Conservation (phyloP, 2,888 invertebrate genomes). For the Dryadula phaetusa region DNA sequence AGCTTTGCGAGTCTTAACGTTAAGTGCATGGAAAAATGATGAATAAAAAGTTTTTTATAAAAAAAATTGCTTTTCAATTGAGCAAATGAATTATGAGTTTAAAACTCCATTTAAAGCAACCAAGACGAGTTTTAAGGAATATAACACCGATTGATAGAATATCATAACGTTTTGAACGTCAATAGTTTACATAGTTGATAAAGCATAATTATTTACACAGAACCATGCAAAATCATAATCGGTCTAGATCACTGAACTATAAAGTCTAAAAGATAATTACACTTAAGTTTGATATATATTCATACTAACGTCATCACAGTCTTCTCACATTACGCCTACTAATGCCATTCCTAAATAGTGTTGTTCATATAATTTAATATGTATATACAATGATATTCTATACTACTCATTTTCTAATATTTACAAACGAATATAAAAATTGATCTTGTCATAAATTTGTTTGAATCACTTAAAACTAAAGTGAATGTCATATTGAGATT, state of each 20-base stretch:
- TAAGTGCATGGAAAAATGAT: constrained; percentile 41
- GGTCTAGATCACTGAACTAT: constrained; percentile 32
- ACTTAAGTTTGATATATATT: constrained; percentile 31
- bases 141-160: constrained; percentile 34
- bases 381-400: constrained; percentile 34
- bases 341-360: constrained; percentile 46
- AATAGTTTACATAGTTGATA: constrained; percentile 36
- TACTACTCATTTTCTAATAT: constrained; percentile 34
- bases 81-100: constrained; percentile 64
- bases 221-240: constrained; percentile 31
- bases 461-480: constrained; percentile 3
- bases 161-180: constrained; percentile 41
- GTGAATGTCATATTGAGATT: constrained; percentile 16
- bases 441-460: constrained; percentile 3
- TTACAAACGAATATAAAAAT: constrained; percentile 14
- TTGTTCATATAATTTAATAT: constrained; percentile 30
- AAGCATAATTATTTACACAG: constrained; percentile 38
- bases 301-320: constrained; percentile 72
- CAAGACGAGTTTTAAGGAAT: constrained; percentile 35
- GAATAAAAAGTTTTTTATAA: constrained; percentile 46
- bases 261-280: constrained; percentile 12
- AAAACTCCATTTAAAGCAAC: constrained; percentile 42
- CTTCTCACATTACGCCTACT: constrained; percentile 75
- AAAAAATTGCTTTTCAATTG: constrained; percentile 69
- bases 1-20: constrained; percentile 58